Evolutionary conservation across 2,113 vertebrate genomes (phyloP), one percentile per base, ranked within the genome.

Genomic region (Epinephelus lanceolatus): DNA sequence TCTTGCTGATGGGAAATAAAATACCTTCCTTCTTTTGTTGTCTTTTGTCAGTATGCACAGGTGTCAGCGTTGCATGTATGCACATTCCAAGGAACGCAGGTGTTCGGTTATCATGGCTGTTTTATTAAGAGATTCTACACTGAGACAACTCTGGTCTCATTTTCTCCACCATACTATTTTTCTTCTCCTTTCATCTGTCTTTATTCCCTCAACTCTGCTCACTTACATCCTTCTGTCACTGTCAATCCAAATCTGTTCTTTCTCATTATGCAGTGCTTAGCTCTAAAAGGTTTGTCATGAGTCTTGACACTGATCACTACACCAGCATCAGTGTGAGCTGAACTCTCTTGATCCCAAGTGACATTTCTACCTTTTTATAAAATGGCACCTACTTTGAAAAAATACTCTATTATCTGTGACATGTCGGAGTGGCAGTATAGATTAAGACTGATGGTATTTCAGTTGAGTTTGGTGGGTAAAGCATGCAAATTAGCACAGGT

Each of bases 81-180:
- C 75, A 81, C 80, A 61, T 80, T 84, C 53, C n/a, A 56, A 76
- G 13, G 76, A 71, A 68, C 21, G 77, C 71, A 67, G 19, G 67
- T 85, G 59, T 80, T 74, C 89, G 88, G 89, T 89, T 85, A 77
- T 59, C 0, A 1, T 66, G 3, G 71, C 56, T 59, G 73, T 65
- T 76, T 85, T 77, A 80, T 86, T 78, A 83, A 60, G 56, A 55
- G 69, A 80, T 78, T 30, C 76, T 52, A 65, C 23, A 80, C 60
- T 37, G 69, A 67, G 66, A 76, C 67, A 76, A 40, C 42, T 73
- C 45, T 27, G 60, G 25, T 80, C 45, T 68, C 13, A 23, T 72
- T 74, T 82, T 62, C 23, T 33, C 13, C 42, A 72, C 52, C 5
- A 2, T 51, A 7, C 14, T 60, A 25, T 40, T 63, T 85, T 73